Evolutionary conservation across 2,113 vertebrate genomes (phyloP), one percentile per base, ranked within the genome.

Genomic region (Acanthisitta chloris): DNA sequence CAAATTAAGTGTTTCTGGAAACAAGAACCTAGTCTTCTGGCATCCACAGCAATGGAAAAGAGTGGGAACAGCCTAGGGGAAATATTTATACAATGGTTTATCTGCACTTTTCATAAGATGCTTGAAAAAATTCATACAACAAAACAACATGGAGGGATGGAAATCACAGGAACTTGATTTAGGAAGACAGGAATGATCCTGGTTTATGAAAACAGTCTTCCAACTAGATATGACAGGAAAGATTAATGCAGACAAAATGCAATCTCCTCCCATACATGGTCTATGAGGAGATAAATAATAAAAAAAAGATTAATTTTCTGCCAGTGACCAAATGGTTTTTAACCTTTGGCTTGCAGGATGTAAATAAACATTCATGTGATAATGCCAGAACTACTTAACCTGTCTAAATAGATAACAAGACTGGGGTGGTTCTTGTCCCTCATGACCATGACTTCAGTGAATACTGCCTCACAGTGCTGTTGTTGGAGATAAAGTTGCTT

Each of bases 341-440:
- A 61, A n/a, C 10, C 65, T 86, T 55, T 67, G 11, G 17, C 34
- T 49, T 57, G 24, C 17, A 67, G 21, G 21, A 24, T 14, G 8
- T 17, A 74, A 86, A 43, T 1, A 1, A 65, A 46, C 42, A 29
- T 28, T 55, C 16, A 17, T 0, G 0, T 31, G 23, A 6, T 3
- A 55, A 59, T 2, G 34, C 14, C 46, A 29, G n/a, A 42, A 80
- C 23, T 36, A 93, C 98, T 96, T 82, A 99, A 99, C 99, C 99
- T 99, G 98, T 99, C 99, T 97, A 99, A 98, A 97, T 99, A 99
- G 97, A 99, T 99, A 40, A 99, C 99, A 88, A 99, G 99, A 88
- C 99, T 99, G 79, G 99, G 98, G 97, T 99, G 99, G 96, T 99
- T 99, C 98, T 99, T 99, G 99, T 99, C 99, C 98, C 98, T 99